Evolutionary conservation across 1,140 invertebrate species (phyloP).

Genomic region (Eurosta solidaginis): DNA sequence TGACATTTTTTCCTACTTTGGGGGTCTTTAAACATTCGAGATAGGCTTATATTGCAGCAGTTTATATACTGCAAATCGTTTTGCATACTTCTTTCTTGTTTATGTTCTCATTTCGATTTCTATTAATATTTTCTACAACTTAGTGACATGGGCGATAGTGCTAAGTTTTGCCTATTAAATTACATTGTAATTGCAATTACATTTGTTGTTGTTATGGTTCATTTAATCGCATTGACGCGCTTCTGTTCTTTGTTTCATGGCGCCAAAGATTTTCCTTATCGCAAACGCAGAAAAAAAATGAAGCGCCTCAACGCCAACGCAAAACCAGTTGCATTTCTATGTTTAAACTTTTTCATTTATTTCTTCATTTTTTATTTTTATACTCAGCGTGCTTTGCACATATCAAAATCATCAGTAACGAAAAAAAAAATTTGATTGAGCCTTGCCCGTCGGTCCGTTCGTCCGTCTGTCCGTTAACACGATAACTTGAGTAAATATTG

Average conservation of each 20-base stretch:
- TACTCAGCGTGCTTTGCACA: no score
- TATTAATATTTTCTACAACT: neutral
- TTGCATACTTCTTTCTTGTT: neutral
- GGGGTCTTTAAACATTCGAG: no score
- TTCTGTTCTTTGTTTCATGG: constrained; percentile 20
- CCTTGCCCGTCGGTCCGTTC: no score
- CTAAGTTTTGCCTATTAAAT: neutral
- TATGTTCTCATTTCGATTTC: neutral
- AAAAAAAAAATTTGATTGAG: no score
- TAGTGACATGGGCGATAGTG: neutral
- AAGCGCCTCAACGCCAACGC: neutral
- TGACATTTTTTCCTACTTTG: no score
- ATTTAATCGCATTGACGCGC: neutral
- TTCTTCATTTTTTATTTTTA: neutral
- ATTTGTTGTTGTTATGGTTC: neutral
- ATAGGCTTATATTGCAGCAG: no score
- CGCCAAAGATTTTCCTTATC: constrained; percentile 10
- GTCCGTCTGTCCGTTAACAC: no score
- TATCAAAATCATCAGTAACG: no score
- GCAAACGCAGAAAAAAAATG: no score
- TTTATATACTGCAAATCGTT: no score
- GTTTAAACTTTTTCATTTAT: neutral
- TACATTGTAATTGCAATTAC: constrained; percentile 11
- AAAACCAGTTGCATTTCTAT: neutral
- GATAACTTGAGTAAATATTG: no score